Conservation (phyloP, 2,797 vertebrate species). For the Coilia nasus region DNA sequence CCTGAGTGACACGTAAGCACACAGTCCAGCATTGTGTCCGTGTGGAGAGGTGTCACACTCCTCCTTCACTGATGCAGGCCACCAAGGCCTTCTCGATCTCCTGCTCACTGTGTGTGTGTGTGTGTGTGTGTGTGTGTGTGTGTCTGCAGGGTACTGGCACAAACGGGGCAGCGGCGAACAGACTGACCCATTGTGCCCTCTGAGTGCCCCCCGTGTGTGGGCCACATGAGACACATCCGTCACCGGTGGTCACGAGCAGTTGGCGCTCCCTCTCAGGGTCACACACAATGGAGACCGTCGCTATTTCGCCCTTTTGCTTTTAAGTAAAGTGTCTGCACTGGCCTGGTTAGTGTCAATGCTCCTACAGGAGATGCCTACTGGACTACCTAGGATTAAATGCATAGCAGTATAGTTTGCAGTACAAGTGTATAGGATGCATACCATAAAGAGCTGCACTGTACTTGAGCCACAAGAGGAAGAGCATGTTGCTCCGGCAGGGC, state of each 20-base stretch:
- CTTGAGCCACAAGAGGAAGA: too few species aligned
- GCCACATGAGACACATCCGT: conserved; percentile 43
- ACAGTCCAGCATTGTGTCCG: conserved; percentile 1
- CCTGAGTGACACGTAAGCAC: background rate
- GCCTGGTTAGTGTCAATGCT: too few species aligned
- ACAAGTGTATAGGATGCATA: too few species aligned
- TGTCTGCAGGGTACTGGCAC: conserved; percentile 58
- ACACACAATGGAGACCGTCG: background rate
- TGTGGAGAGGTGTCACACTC: background rate
- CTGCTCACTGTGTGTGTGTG: conserved; percentile 19
- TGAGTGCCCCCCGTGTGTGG: conserved; percentile 23
- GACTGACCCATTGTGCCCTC: conserved; percentile 61
- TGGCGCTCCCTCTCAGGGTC: background rate
- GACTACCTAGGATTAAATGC: too few species aligned
- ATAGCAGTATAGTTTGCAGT: too few species aligned
- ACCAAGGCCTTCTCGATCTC: background rate
- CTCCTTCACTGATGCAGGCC: background rate
- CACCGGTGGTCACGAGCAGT: conserved; percentile 39
- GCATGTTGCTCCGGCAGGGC: too few species aligned
- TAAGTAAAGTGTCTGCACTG: too few species aligned
- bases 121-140: background rate
- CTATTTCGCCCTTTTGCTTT: background rate
- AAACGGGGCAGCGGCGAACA: conserved; percentile 62
- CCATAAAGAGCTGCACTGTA: too few species aligned
- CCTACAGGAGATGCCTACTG: too few species aligned